Conservation (phyloP, 2,797 vertebrate genomes). For the Cuniculus paca region DNA sequence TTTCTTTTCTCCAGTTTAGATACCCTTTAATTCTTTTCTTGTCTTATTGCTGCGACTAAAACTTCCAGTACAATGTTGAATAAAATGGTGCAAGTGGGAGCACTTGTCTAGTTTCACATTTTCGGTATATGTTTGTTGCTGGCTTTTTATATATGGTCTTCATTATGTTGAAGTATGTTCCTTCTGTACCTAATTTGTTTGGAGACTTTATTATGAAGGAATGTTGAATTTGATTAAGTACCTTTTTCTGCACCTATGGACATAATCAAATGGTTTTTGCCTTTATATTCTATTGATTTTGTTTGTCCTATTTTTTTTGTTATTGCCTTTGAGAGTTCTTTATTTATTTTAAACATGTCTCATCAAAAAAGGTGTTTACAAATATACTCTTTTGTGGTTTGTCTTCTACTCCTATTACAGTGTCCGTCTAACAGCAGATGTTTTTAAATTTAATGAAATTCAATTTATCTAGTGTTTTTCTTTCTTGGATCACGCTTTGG, state of each 20-base stretch:
- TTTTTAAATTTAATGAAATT: no score
- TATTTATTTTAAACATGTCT: background rate
- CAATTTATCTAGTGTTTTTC: background rate
- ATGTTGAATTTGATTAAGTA: background rate
- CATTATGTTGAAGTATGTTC: no score
- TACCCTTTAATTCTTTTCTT: background rate
- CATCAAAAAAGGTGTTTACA: background rate
- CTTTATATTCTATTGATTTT: background rate
- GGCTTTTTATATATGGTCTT: no score
- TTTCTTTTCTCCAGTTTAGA: background rate
- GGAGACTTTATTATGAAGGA: background rate
- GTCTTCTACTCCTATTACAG: background rate
- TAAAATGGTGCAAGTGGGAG: background rate
- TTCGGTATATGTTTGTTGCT: background rate
- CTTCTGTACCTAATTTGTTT: background rate
- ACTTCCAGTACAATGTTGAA: background rate
- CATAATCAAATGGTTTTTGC: background rate
- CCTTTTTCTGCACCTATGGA: background rate
- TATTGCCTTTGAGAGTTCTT: background rate
- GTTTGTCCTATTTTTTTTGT: background rate
- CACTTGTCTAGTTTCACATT: background rate
- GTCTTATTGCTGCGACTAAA: background rate
- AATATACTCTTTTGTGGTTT: background rate
- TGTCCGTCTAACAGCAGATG: background rate
- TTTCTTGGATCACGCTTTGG: background rate